Conservation (phyloP, 2,797 vertebrate species). For the Sebastes iracundus region DNA sequence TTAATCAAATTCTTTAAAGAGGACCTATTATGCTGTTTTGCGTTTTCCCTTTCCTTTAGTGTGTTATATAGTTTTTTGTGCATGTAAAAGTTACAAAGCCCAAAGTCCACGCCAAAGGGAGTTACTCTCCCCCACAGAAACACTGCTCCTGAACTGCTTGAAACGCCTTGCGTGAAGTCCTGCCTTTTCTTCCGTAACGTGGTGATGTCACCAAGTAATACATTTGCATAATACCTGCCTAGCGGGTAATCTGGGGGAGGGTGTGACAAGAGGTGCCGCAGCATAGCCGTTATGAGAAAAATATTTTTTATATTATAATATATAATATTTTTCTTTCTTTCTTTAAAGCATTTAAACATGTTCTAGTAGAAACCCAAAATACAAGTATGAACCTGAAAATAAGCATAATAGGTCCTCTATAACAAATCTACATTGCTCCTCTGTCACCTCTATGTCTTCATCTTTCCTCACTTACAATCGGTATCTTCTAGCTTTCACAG, state of each 20-base stretch:
- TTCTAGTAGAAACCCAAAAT: neutral
- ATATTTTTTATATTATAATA: too few species aligned
- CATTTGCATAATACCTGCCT: neutral
- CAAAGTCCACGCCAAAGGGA: too few species aligned
- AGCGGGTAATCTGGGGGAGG: neutral
- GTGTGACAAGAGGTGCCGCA: neutral
- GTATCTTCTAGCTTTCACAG: constrained; percentile 89
- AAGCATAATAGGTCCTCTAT: neutral
- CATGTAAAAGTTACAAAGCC: neutral
- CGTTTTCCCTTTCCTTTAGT: too few species aligned
- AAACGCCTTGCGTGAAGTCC: neutral
- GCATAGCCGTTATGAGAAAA: neutral
- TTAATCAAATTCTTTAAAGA: neutral
- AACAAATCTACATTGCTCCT: neutral
- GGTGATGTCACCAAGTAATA: neutral
- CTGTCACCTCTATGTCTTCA: constrained; percentile 27
- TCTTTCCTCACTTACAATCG: constrained; percentile 51
- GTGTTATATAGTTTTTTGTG: neutral
- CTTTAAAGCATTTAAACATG: neutral
- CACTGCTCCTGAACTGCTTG: neutral
- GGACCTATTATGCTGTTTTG: neutral
- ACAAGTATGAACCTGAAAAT: neutral
- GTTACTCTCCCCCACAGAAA: too few species aligned
- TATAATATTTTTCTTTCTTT: neutral
- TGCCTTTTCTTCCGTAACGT: neutral